Conservation (phyloP, 2,888 invertebrate species). For the Macrophya alboannulata region DNA sequence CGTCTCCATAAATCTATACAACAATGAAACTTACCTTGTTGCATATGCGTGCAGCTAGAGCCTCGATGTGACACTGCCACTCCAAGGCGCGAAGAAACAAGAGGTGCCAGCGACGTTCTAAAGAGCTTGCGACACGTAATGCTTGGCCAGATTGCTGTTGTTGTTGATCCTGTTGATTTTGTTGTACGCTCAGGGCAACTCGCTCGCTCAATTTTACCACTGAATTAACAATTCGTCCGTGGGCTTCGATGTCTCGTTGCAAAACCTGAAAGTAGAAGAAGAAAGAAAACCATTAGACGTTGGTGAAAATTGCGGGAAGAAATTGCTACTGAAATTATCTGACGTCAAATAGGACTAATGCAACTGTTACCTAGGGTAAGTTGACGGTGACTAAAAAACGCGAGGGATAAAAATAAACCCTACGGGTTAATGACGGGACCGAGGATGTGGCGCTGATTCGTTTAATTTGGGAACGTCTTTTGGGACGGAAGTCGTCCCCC, state of each 20-base stretch:
- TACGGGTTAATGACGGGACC: neutral
- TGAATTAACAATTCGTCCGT: slow-evolving; percentile 91
- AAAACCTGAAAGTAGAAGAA: slow-evolving; percentile 86
- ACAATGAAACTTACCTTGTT: slow-evolving; percentile 82
- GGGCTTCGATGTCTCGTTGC: slow-evolving; percentile 96
- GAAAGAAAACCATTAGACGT: slow-evolving; percentile 61
- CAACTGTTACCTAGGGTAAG: slow-evolving; percentile 15
- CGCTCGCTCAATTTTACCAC: slow-evolving; percentile 89
- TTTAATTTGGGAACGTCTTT: slow-evolving; percentile 46
- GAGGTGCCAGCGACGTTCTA: slow-evolving; percentile 95
- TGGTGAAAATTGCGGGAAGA: slow-evolving; percentile 64
- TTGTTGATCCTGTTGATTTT: slow-evolving; percentile 64
- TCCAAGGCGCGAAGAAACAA: slow-evolving; percentile 94
- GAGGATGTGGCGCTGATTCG: slow-evolving; percentile 43
- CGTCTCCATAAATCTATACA: neutral
- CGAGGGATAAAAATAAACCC: slow-evolving; percentile 41
- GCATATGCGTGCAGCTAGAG: slow-evolving; percentile 86
- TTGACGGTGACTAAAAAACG: neutral
- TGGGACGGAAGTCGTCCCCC: slow-evolving; percentile 47
- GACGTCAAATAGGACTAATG: neutral
- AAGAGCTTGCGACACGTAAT: slow-evolving; percentile 84
- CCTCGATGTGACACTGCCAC: slow-evolving; percentile 96
- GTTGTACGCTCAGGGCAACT: slow-evolving; percentile 75
- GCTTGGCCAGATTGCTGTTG: slow-evolving; percentile 72
- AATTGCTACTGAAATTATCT: neutral